phyloP scores from a whole-genome alignment of 2,888 invertebrate genomes.

The Calliopum simillimum region DNA sequence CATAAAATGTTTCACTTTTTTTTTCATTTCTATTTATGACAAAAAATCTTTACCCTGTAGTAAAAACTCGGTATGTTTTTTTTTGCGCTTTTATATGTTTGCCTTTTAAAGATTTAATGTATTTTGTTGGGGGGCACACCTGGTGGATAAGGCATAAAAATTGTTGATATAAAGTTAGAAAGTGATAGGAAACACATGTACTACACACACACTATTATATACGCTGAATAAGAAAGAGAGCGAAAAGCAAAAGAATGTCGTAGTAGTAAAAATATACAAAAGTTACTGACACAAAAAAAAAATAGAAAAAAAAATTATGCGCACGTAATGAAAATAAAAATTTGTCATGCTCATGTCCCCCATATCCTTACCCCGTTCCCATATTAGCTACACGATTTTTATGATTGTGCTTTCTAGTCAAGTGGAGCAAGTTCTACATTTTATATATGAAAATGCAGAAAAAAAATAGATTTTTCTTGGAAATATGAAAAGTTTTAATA shows the following conservation, averaged over 20 bases:
- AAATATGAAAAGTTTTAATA: no score
- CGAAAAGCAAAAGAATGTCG: neutral
- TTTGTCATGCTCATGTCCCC: conserved; percentile 30
- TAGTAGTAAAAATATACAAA: conserved; percentile 4
- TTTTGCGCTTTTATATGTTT: neutral
- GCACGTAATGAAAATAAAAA: conserved; percentile 33
- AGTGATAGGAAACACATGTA: no score
- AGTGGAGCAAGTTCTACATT: conserved; percentile 10
- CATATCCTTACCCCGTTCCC: neutral
- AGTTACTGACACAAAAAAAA: conserved; percentile 47
- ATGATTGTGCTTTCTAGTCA: neutral
- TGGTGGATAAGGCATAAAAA: conserved; percentile 32
- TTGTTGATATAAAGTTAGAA: neutral
- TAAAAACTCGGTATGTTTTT: no score
- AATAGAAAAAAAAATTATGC: neutral
- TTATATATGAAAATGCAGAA: no score
- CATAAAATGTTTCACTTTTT: neutral
- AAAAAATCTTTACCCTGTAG: no score
- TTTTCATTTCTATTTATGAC: no score
- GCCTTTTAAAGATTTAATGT: conserved; percentile 19
- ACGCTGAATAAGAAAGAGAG: neutral
- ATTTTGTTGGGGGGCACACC: conserved; percentile 20
- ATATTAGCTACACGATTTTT: neutral
- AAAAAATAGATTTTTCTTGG: no score
- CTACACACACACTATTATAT: neutral